Conservation (phyloP, 1,140 invertebrate genomes). For the Drosophila lowei region DNA sequence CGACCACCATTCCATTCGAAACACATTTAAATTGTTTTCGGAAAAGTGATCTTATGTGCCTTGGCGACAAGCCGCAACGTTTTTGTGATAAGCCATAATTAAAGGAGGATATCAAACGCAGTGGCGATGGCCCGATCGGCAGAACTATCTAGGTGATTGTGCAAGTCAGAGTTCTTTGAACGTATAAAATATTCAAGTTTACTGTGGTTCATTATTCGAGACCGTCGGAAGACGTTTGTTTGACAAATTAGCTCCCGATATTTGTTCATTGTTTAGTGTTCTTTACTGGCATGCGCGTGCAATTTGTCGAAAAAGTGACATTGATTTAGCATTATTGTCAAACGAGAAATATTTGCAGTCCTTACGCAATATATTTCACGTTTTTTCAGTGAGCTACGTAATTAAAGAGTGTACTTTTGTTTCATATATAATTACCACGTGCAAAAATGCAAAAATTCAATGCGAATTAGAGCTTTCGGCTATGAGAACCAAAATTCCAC, state of each 20-base stretch:
- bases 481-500: slow-evolving; percentile 49
- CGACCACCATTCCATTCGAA: slow-evolving; percentile 28
- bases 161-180: slow-evolving; percentile 13
- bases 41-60: slow-evolving; percentile 29
- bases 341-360: slow-evolving; percentile 11
- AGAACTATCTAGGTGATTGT: slow-evolving; percentile 38
- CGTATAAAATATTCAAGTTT: slow-evolving; percentile 18
- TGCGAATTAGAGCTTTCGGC: slow-evolving; percentile 52
- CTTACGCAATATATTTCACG: slow-evolving; percentile 19
- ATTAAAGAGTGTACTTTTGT: slow-evolving; percentile 39
- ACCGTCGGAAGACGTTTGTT: background rate
- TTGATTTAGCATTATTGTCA: slow-evolving; percentile 38
- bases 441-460: slow-evolving; percentile 67
- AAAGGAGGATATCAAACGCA: background rate
- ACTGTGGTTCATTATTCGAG: slow-evolving; percentile 20
- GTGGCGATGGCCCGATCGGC: background rate
- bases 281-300: slow-evolving; percentile 33
- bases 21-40: slow-evolving; percentile 31
- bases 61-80: slow-evolving; percentile 13
- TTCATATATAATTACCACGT: slow-evolving; percentile 57
- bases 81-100: slow-evolving; percentile 1
- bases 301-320: slow-evolving; percentile 35
- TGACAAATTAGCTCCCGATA: background rate
- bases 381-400: slow-evolving; percentile 29
- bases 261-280: slow-evolving; percentile 25